phyloP scores from a whole-genome alignment of 2,888 invertebrate species.

The Argyresthia albistria region DNA sequence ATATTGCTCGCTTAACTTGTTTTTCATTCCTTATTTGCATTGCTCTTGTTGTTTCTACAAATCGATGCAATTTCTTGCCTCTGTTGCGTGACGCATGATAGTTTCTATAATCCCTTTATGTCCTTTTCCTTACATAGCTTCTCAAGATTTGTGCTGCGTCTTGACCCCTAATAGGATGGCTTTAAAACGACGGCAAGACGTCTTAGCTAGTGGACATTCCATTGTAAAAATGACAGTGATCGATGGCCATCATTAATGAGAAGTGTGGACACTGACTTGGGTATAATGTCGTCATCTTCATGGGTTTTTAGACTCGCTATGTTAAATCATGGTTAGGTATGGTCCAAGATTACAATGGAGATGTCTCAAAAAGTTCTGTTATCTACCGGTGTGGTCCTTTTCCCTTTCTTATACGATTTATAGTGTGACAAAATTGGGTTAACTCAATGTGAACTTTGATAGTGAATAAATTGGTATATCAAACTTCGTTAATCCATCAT shows the following conservation, averaged over 20 bases:
- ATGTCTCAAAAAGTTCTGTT: neutral
- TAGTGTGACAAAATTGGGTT: too few relatives aligned
- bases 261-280: slow-evolving; percentile 19
- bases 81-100: too few relatives aligned
- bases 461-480: too few relatives aligned
- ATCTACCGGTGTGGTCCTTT: too few relatives aligned
- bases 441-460: too few relatives aligned
- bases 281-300: slow-evolving; percentile 23
- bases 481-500: too few relatives aligned
- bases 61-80: too few relatives aligned
- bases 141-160: slow-evolving; percentile 9
- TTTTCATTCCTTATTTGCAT: too few relatives aligned
- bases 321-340: slow-evolving; percentile 21
- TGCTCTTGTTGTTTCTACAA: too few relatives aligned
- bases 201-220: slow-evolving; percentile 14
- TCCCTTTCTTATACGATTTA: too few relatives aligned
- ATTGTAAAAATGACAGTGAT: slow-evolving; percentile 32
- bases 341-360: slow-evolving; percentile 11
- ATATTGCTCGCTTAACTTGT: too few relatives aligned
- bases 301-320: slow-evolving; percentile 20
- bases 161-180: slow-evolving; percentile 6
- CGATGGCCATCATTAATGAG: slow-evolving; percentile 25
- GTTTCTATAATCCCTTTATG: too few relatives aligned
- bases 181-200: neutral
- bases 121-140: slow-evolving; percentile 1